Conservation (phyloP, 2,113 vertebrate species). For the Gavialis gangeticus region DNA sequence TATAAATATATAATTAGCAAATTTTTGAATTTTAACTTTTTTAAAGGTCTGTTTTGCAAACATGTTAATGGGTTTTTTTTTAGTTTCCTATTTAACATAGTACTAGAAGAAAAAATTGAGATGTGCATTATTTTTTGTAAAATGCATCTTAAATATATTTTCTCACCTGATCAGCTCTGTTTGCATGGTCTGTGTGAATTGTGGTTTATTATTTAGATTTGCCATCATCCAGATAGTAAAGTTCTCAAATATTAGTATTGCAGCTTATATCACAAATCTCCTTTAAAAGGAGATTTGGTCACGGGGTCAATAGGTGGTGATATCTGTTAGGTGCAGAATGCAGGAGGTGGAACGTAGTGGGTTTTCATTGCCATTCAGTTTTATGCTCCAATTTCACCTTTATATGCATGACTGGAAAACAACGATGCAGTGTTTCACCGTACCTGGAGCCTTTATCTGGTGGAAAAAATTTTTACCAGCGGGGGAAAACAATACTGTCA, state of each 20-base stretch:
- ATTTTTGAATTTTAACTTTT: not conserved
- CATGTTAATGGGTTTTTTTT: too few relatives aligned
- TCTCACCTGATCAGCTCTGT: not conserved
- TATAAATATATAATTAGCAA: not conserved
- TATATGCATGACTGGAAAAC: accelerated
- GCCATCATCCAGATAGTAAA: not conserved
- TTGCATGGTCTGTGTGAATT: not conserved
- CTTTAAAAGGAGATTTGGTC: not conserved
- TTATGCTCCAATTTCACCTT: not conserved
- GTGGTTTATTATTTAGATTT: not conserved
- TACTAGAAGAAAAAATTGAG: too few relatives aligned
- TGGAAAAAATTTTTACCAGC: not conserved
- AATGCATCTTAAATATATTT: not conserved
- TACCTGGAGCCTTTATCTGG: not conserved
- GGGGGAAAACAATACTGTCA: not conserved
- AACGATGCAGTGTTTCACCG: not conserved
- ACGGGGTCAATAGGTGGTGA: not conserved
- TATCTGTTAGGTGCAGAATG: not conserved
- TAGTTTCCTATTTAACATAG: too few relatives aligned
- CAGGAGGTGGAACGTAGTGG: not conserved
- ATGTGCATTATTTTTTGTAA: not conserved
- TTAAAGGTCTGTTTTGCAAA: too few relatives aligned
- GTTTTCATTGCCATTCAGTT: not conserved
- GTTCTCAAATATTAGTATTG: not conserved
- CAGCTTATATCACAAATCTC: not conserved